Evolutionary conservation across 1,140 invertebrate species (phyloP).

Genomic region (Acromyrmex echinatior): DNA sequence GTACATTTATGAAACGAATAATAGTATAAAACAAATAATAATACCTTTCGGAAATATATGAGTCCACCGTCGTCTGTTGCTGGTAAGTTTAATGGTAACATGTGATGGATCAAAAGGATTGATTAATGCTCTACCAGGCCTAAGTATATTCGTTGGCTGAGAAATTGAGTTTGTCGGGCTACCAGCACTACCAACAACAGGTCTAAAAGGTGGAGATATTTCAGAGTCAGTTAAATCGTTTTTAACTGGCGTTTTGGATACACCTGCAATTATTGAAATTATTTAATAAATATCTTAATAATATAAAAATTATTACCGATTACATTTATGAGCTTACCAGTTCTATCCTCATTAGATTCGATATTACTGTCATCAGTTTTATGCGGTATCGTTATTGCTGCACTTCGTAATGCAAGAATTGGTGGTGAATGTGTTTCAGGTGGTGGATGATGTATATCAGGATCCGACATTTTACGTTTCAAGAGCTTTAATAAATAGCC

Average conservation of each 20-base stretch:
- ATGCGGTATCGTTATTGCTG: conserved; percentile 87
- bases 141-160: conserved; percentile 85
- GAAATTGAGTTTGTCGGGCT: conserved; percentile 81
- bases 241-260: conserved; percentile 80
- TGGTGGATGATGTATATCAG: conserved; percentile 91
- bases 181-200: conserved; percentile 88
- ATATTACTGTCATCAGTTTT: conserved; percentile 79
- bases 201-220: conserved; percentile 87
- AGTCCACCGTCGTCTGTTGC: conserved; percentile 98
- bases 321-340: conserved; percentile 62
- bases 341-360: conserved; percentile 79
- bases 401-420: conserved; percentile 81
- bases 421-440: conserved; percentile 82
- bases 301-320: neutral
- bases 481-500: conserved; percentile 87
- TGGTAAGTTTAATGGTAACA: conserved; percentile 98
- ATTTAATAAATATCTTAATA: conserved; percentile 17
- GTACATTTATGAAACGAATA: neutral
- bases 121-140: conserved; percentile 93
- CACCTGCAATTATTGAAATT: conserved; percentile 43
- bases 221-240: conserved; percentile 85
- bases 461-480: conserved; percentile 93
- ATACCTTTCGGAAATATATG: conserved; percentile 98
- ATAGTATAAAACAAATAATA: conserved; percentile 30
- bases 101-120: conserved; percentile 99